phyloP scores from a whole-genome alignment of 2,888 invertebrate genomes.

The Dynastes grantii region DNA sequence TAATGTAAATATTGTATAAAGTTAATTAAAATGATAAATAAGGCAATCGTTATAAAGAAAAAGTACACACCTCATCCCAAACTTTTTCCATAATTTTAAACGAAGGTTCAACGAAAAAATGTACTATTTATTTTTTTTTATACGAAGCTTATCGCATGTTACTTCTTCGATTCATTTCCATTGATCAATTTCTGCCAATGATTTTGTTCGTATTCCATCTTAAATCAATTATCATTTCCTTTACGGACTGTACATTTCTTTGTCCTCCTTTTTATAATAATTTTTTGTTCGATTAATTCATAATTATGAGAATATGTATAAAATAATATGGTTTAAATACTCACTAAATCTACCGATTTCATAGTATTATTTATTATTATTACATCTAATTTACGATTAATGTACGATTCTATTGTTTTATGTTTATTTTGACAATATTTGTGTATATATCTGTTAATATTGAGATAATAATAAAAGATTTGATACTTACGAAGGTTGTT shows the following conservation, averaged over 20 bases:
- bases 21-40: background rate
- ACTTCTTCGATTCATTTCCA: no score
- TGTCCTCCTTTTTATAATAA: background rate
- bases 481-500: constrained; percentile 23
- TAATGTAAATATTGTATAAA: constrained; percentile 35
- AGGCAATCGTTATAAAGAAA: constrained; percentile 9
- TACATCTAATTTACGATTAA: background rate
- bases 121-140: background rate
- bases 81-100: background rate
- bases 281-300: background rate
- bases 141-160: background rate
- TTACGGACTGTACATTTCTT: background rate
- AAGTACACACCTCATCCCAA: background rate
- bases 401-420: constrained; percentile 33
- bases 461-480: constrained; percentile 40
- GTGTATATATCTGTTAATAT: constrained; percentile 44
- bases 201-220: no score
- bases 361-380: constrained; percentile 27
- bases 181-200: no score
- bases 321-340: constrained; percentile 14
- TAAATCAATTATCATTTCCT: no score
- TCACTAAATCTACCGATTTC: constrained; percentile 13
- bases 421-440: constrained; percentile 19
- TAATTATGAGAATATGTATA: background rate
- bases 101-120: background rate